Evolutionary conservation across 2,888 invertebrate genomes (phyloP).

Genomic region (Brachyptera putata): DNA sequence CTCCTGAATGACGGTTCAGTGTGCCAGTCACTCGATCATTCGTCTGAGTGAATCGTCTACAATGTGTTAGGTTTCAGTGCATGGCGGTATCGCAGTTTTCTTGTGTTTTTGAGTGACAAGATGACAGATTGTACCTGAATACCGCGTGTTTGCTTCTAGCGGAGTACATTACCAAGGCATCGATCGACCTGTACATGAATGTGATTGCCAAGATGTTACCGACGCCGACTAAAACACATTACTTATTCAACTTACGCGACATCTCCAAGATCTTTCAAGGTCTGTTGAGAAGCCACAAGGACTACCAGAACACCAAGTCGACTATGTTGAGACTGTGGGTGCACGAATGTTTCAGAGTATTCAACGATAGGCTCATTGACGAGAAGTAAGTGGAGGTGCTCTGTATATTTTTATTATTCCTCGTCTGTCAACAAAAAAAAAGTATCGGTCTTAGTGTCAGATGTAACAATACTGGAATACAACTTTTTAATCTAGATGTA

Average conservation of each 20-base stretch:
- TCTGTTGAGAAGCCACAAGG: conserved; percentile 68
- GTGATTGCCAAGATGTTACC: conserved; percentile 73
- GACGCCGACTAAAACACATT: conserved; percentile 86
- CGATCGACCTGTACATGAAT: conserved; percentile 71
- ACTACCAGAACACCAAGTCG: conserved; percentile 67
- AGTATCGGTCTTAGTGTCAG: too few species aligned
- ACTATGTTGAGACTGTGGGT: conserved; percentile 77
- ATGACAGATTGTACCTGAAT: too few species aligned
- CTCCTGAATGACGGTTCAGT: too few species aligned
- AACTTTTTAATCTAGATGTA: too few species aligned
- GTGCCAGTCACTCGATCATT: too few species aligned
- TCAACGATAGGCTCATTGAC: conserved; percentile 76
- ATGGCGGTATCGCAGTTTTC: too few species aligned
- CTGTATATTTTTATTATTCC: too few species aligned
- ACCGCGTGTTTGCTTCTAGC: background rate
- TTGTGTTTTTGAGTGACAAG: too few species aligned
- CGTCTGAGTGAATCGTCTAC: too few species aligned
- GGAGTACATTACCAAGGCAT: conserved; percentile 59
- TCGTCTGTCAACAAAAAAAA: background rate
- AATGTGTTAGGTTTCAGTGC: too few species aligned
- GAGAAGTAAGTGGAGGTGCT: conserved; percentile 53
- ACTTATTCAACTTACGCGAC: conserved; percentile 82
- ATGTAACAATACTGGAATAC: too few species aligned
- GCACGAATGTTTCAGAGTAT: conserved; percentile 81
- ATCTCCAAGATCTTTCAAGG: conserved; percentile 74